Conservation (phyloP, 2,113 vertebrate genomes). For the Poecilia latipinna region DNA sequence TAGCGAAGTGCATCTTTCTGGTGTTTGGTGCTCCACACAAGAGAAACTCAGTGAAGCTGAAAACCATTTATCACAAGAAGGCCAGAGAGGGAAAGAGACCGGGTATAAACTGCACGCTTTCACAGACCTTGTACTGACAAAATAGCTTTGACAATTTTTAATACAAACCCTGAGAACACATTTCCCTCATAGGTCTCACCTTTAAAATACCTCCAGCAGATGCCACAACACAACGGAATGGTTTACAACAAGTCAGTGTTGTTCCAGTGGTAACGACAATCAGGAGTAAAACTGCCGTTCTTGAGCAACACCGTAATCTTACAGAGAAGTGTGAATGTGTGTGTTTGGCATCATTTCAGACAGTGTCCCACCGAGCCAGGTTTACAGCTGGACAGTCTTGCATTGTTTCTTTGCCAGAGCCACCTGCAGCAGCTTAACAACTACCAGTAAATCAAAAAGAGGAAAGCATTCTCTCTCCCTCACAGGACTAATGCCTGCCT, state of each 20-base stretch:
- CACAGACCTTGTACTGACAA: constrained; percentile 19
- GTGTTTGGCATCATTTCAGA: neutral
- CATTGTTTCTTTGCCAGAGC: neutral
- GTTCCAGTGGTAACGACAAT: neutral
- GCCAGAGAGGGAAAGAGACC: constrained; percentile 12
- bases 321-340: neutral
- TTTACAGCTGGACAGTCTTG: neutral
- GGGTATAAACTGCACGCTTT: constrained; percentile 23
- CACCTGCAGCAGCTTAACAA: neutral
- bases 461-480: neutral
- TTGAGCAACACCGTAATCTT: neutral
- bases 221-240: neutral
- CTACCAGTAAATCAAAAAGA: neutral
- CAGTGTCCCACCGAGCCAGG: neutral
- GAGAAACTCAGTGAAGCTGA: constrained; percentile 25
- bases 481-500: neutral
- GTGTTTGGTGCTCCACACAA: constrained; percentile 4
- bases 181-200: neutral
- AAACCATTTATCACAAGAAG: constrained; percentile 43
- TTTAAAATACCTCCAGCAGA: constrained; percentile 7
- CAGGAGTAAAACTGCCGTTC: neutral
- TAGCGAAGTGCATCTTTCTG: constrained; percentile 10
- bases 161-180: constrained; percentile 7
- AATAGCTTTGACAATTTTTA: constrained; percentile 27
- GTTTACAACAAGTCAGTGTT: neutral